Evolutionary conservation across 2,113 vertebrate species (phyloP), one percentile per base, ranked within the genome.

Genomic region (Epinephelus fuscoguttatus): DNA sequence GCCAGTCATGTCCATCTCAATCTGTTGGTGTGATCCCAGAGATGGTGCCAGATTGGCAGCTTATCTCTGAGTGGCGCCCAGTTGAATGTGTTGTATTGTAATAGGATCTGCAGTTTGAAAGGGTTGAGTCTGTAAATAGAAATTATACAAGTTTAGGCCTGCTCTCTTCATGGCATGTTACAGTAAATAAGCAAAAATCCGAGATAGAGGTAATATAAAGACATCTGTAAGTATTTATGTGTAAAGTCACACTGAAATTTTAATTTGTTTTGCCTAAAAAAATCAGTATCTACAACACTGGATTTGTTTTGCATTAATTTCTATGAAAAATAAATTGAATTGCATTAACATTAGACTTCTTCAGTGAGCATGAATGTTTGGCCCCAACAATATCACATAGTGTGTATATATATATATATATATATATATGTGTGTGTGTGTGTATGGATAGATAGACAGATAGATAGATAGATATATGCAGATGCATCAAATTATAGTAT

Each of bases 1-100:
- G 40, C 61, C 42, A 67, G 19, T 68, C 75, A 47, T 61, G 82
- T 78, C 62, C 62, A 13, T 52, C 23, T 78, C 45, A 66, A 42
- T 66, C 60, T 30, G 30, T 11, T 27, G 50, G 50, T 45, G n/a
- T 45, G 49, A 37, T 55, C 63, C 13, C 47, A 63, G 66, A 17
- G 17, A 59, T 1, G 27, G 25, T 66, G 69, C 30, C 60, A 66
- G 75, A 30, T 45, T n/a, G 53, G 23, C 78, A 42, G 70, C 45
- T 71, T 47, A 67, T 33, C 23, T 70, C 42, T 60, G 33, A 33
- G 40, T 62, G 40, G 50, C 13, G 3, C 30, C n/a, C 7, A 9
- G 14, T 21, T 47, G 33, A 62, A 47, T 56, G 60, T 27, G 25
- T 42, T 21, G 23, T 21, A 33, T 42, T 63, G 47, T 42, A 71